Conservation (phyloP, 2,113 vertebrate genomes). For the Falco punctatus region DNA sequence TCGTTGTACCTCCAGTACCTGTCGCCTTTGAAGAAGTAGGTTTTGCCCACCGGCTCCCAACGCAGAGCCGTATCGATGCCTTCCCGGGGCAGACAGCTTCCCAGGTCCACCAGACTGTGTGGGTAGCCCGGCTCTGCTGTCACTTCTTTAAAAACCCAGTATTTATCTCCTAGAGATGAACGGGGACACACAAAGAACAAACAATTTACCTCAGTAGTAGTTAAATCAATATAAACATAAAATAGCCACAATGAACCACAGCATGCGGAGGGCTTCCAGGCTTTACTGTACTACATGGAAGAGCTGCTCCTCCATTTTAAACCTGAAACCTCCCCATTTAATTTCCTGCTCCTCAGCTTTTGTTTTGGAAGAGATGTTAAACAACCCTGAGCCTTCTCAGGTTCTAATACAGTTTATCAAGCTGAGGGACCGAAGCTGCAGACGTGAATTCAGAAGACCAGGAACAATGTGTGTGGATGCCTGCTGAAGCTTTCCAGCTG, state of each 20-base stretch:
- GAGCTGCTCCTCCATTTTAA: not conserved
- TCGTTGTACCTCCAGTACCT: conserved; percentile 98
- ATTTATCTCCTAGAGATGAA: conserved; percentile 87
- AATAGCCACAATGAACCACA: not conserved
- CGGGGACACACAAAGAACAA: not conserved
- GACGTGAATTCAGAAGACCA: not conserved
- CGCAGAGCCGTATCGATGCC: conserved; percentile 95
- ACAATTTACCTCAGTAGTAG: not conserved
- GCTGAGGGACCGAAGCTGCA: not conserved
- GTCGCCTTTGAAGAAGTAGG: conserved; percentile 98
- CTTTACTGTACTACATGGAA: not conserved
- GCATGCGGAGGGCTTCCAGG: not conserved
- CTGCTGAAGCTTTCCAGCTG: not conserved
- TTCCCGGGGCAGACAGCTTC: conserved; percentile 90
- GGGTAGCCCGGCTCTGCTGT: conserved; percentile 94
- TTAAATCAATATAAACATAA: accelerated
- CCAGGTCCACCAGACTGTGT: conserved; percentile 91
- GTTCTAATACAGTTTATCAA: not conserved
- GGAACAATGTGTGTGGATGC: too few species aligned
- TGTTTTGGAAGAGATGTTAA: not conserved
- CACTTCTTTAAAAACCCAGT: conserved; percentile 97
- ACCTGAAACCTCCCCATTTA: not conserved
- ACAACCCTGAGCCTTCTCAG: not conserved
- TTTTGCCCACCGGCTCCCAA: conserved; percentile 96
- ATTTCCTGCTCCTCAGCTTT: not conserved